phyloP scores from a whole-genome alignment of 2,888 invertebrate genomes.

The Augochlorella aurata region DNA sequence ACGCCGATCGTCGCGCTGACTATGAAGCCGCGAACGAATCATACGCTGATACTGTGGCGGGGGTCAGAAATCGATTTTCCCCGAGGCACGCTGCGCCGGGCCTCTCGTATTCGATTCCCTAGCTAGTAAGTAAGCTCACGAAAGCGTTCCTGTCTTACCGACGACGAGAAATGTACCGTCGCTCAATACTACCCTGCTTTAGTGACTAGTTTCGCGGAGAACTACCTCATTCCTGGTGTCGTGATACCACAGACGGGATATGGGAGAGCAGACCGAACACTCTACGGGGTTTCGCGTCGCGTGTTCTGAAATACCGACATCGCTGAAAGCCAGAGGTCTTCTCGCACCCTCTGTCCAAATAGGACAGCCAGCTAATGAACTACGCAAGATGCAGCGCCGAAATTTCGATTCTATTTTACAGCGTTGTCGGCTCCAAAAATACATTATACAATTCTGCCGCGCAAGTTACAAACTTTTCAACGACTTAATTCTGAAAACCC shows the following conservation, averaged over 20 bases:
- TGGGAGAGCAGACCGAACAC: too few species aligned
- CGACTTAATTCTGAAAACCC: too few species aligned
- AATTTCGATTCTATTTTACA: too few species aligned
- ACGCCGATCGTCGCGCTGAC: constrained; percentile 27
- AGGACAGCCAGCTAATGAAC: too few species aligned
- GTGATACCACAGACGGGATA: background rate
- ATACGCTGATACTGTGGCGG: constrained; percentile 61
- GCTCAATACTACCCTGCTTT: constrained; percentile 33
- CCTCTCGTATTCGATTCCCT: constrained; percentile 62
- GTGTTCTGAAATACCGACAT: too few species aligned
- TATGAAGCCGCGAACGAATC: constrained; percentile 40
- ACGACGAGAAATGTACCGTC: constrained; percentile 46
- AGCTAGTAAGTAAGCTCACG: constrained; percentile 57
- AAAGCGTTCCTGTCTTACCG: constrained; percentile 56
- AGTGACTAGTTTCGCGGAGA: constrained; percentile 41
- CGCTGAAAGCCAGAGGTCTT: too few species aligned
- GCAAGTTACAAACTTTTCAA: too few species aligned
- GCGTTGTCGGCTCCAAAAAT: too few species aligned
- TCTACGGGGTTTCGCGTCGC: too few species aligned
- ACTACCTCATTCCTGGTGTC: constrained; percentile 53
- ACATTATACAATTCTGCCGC: too few species aligned
- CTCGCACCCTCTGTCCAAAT: too few species aligned
- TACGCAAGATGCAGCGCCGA: too few species aligned
- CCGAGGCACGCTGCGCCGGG: constrained; percentile 36
- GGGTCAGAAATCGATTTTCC: constrained; percentile 73